Conservation (phyloP, 2,888 invertebrate genomes). For the Drosophila parthenogenetica region DNA sequence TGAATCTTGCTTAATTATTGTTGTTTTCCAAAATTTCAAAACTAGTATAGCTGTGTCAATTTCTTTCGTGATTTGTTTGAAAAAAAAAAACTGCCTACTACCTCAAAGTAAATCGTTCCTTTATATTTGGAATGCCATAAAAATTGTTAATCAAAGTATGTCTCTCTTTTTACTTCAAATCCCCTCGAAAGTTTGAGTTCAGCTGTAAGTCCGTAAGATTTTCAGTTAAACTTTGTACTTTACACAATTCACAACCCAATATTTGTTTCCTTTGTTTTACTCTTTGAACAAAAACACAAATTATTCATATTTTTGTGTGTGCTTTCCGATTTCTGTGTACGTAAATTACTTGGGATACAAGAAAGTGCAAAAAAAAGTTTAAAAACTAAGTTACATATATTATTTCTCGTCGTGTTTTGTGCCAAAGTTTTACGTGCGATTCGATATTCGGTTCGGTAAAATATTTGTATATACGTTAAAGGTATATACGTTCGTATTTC, state of each 20-base stretch:
- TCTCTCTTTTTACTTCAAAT: slow-evolving; percentile 6
- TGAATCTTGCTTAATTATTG: too few relatives aligned
- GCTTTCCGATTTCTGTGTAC: slow-evolving; percentile 23
- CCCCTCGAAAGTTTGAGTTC: neutral
- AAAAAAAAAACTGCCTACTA: too few relatives aligned
- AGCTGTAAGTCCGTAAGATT: neutral
- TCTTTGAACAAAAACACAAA: slow-evolving; percentile 28
- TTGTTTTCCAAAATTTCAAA: too few relatives aligned
- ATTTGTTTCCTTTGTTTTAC: slow-evolving; percentile 26
- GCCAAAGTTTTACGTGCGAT: slow-evolving; percentile 49
- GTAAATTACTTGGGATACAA: slow-evolving; percentile 16
- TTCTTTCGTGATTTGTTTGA: too few relatives aligned
- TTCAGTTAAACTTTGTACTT: slow-evolving; percentile 59
- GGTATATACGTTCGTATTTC: slow-evolving; percentile 21
- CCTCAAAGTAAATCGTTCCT: too few relatives aligned
- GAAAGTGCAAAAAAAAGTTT: slow-evolving; percentile 9
- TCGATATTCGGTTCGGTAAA: slow-evolving; percentile 9
- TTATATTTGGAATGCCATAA: too few relatives aligned
- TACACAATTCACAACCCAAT: slow-evolving; percentile 48
- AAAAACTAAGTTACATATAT: slow-evolving; percentile 10
- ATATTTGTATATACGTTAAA: neutral
- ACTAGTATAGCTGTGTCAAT: too few relatives aligned
- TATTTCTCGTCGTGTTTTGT: slow-evolving; percentile 39
- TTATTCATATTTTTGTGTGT: slow-evolving; percentile 36
- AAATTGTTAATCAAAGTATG: slow-evolving; percentile 35